A percentile compares a stretch with the other conserved stretches of the same genome.
These are phyloP conservation scores for Delia radicum DNA, from an alignment of 1,140 invertebrate species.

Conservation along the genomic window DNA sequence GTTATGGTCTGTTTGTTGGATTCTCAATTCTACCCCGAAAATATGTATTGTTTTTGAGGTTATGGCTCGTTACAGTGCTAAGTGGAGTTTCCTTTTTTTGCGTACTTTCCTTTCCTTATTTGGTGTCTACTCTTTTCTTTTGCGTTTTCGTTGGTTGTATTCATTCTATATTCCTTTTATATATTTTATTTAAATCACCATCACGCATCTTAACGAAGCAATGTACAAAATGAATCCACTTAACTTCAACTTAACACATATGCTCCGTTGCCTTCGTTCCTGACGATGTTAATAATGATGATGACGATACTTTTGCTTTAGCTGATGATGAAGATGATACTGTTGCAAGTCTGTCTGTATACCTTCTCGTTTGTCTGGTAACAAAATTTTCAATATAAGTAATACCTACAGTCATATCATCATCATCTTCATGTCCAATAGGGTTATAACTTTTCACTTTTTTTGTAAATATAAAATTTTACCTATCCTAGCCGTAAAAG, in stretches of 20 bases:
- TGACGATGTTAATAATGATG: not conserved
- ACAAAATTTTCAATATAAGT: not conserved
- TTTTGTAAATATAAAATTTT: no score
- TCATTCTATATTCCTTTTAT: not conserved
- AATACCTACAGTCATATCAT: not conserved
- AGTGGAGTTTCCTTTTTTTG: not conserved
- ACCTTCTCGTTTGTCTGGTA: not conserved
- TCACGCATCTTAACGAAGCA: slow-evolving; percentile 25
- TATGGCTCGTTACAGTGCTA: not conserved
- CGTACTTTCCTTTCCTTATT: not conserved
- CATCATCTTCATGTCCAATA: not conserved
- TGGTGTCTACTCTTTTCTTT: not conserved
- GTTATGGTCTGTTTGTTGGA: no score
- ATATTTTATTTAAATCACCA: slow-evolving; percentile 32
- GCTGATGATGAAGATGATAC: not conserved
- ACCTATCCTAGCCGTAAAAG: no score
- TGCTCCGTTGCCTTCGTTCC: slow-evolving; percentile 37
- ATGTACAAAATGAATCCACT: slow-evolving; percentile 39
- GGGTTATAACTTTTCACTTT: no score
- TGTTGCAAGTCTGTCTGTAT: not conserved
- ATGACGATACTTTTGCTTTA: no score
- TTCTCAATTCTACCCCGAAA: no score
- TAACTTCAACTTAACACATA: slow-evolving; percentile 51
- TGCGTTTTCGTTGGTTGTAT: not conserved
- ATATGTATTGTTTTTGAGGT: no score